Evolutionary conservation across 2,113 vertebrate species (phyloP), one percentile per base, ranked within the genome.

Genomic region (Pagrus major): DNA sequence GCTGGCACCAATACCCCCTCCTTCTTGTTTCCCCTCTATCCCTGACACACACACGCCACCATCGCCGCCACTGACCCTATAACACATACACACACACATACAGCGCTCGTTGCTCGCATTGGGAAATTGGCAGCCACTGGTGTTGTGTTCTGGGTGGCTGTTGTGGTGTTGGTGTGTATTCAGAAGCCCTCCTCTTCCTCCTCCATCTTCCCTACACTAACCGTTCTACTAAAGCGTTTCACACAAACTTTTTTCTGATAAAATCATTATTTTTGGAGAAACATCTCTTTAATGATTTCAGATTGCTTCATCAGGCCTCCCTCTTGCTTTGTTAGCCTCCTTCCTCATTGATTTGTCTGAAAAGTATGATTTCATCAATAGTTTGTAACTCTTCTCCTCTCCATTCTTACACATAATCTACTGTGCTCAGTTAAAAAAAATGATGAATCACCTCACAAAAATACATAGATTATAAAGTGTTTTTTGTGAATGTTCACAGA

Each of bases 1-100:
- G 90, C 97, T 96, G 97, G 96, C 96, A 97, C 97, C 96, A 94
- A 90, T 68, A 93, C 88, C 88, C 93, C 90, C 92, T 94, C 90
- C 68, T 93, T 91, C 91, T 65, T 93, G 91, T 39, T 56, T n/a
- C 60, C 67, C 25, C 31, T 65, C 58, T 25, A 54, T 54, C 49
- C 61, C 51, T 25, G 21, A 55, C 71, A 76, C 80, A 91, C 41
- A 80, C 73, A 80, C 79, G 90, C 77, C 86, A 93, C 94, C 91
- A 92, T 94, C 91, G 91, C 81, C 52, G 61, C 68, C 61, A 68
- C 92, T 92, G 92, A 94, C 91, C 94, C 93, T 91, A 76, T 51
- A 27, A 41, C 68, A 63, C 65, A 80, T 44, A 78, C 56, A 78
- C 80, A 78, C 80, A 70, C 49, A 87, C 55, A 81, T 90, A 89